phyloP scores from a whole-genome alignment of 1,140 invertebrate species.

The Anastatus disparis region DNA sequence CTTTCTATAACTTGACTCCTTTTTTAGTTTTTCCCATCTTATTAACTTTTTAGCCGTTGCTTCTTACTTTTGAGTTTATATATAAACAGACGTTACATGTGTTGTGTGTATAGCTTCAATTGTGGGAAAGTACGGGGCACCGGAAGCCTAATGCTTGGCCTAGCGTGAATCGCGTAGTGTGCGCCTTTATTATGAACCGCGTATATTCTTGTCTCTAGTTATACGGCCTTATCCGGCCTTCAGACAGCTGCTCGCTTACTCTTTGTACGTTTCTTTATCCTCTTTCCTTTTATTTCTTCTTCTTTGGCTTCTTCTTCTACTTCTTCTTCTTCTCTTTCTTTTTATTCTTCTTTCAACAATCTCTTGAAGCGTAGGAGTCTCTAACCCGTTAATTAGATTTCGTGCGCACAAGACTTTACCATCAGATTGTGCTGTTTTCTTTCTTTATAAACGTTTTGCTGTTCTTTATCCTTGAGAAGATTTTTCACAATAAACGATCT shows the following conservation, averaged over 20 bases:
- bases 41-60: too few species aligned
- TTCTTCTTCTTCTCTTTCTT: too few species aligned
- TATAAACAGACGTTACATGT: too few species aligned
- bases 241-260: slow-evolving; percentile 36
- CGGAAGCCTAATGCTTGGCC: slow-evolving; percentile 53
- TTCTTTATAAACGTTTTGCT: too few species aligned
- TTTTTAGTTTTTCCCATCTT: background rate
- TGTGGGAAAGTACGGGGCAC: slow-evolving; percentile 56
- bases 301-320: too few species aligned
- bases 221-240: slow-evolving; percentile 50
- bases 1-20: slow-evolving; percentile 27
- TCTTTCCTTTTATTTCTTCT: too few species aligned
- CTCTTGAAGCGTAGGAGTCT: background rate
- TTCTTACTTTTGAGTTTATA: too few species aligned
- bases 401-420: background rate
- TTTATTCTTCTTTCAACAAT: too few species aligned
- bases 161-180: slow-evolving; percentile 54
- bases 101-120: slow-evolving; percentile 22
- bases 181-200: slow-evolving; percentile 52
- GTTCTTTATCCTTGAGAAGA: too few species aligned
- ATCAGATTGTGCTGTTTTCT: slow-evolving; percentile 1
- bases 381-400: slow-evolving; percentile 22
- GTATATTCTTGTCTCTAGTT: slow-evolving; percentile 32
- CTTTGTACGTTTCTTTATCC: too few species aligned
- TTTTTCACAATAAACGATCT: too few species aligned